Evolutionary conservation across 2,888 invertebrate genomes (phyloP).

Genomic region (Epicampocera succincta): DNA sequence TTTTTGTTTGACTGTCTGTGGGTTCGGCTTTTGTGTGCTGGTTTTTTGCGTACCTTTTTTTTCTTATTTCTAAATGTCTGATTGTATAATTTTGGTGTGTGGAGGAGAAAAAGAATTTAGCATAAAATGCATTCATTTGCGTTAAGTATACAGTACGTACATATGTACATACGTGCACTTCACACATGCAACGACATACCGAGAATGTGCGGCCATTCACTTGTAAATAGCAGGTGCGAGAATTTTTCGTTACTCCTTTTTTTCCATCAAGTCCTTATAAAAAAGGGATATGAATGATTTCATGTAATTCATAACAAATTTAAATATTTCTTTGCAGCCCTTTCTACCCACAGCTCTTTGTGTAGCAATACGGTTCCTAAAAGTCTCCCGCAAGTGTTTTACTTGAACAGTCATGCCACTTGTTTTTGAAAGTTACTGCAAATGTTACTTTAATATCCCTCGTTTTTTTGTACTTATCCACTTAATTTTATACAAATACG

Average conservation of each 20-base stretch:
- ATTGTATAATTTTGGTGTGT: conserved; percentile 51
- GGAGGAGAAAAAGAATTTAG: conserved; percentile 40
- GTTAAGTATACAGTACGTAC: conserved; percentile 48
- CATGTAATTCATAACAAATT: background rate
- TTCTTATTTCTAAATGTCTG: conserved; percentile 33
- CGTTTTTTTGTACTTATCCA: conserved; percentile 47
- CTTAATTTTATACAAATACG: conserved; percentile 7
- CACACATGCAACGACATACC: conserved; percentile 1
- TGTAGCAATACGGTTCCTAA: background rate
- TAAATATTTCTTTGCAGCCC: background rate
- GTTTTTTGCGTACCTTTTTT: conserved; percentile 3
- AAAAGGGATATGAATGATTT: background rate
- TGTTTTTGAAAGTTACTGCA: conserved; percentile 52
- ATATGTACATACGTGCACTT: no score
- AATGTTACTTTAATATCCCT: conserved; percentile 63
- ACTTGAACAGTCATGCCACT: conserved; percentile 54
- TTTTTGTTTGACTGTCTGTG: conserved; percentile 64
- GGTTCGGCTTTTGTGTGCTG: conserved; percentile 46
- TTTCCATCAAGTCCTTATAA: conserved; percentile 13
- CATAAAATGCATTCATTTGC: conserved; percentile 61
- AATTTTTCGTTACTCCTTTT: background rate
- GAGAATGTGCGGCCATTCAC: conserved; percentile 50
- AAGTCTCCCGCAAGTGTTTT: conserved; percentile 48
- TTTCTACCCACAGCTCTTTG: background rate
- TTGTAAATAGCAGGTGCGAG: conserved; percentile 24